Base-by-base conservation (phyloP, 2,113 vertebrate genomes). In the Casuarius casuarius region DNA sequence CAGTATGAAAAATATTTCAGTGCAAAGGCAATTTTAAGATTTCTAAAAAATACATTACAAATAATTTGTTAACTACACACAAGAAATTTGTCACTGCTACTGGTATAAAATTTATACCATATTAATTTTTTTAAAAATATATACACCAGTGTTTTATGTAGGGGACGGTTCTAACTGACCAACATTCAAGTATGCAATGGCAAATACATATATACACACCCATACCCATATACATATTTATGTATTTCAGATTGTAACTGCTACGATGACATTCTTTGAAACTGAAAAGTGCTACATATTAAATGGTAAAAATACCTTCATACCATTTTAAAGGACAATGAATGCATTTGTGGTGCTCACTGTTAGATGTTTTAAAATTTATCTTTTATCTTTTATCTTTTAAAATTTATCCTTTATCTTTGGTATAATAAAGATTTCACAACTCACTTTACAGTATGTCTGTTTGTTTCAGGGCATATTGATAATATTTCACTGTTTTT, bases 1-100 rank as follows among this genome's bases (percentile, higher is more conserved):
- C 93, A 95, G 94, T 97, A 98, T 98, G 98, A 98, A 98, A 98
- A 98, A 98, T 98, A 98, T 96, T 97, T 98, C 97, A 97, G 97
- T 98, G 98, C 97, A 98, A 98, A 98, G 97, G 98, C 97, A 97
- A 96, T 97, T 98, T 97, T 97, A 98, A 97, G 97, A 95, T 97
- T 96, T 96, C 98, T 98, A 98, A 98, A 98, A 98, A 98, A 98
- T 98, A 98, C 97, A 76, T 97, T 98, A 98, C 97, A 97, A 98
- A 98, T 97, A 96, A 98, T 98, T 93, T 97, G 92, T 98, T 97
- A 98, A 97, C 97, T 97, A 97, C 96, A 97, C 89, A 97, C 95
- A 96, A 96, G 96, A 97, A 96, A 93, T 92, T 96, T 97, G 94
- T 97, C 90, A 95, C 97, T 96, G 89, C 89, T 95, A 95, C 87